Percentiles rank a stretch among this genome's conserved stretches.
These are phyloP conservation scores for Nemopilema nomurai DNA, from an alignment of 30 jellyfish, hydroid and myxozoan species.

Conservation along the genomic window DNA sequence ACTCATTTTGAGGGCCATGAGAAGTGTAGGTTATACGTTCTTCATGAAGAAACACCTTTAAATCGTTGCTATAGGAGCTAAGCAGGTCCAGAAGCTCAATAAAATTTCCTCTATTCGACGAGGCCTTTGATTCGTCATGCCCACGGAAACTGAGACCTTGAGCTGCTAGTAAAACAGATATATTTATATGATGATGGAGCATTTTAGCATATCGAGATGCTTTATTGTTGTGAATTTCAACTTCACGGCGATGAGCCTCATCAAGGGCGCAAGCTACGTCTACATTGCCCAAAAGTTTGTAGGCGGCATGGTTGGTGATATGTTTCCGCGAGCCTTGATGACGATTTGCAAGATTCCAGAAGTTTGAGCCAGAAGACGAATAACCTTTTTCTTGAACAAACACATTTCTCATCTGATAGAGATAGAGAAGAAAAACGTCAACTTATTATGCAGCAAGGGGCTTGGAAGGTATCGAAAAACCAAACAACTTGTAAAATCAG, in stretches of 20 bases:
- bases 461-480: too few relatives aligned
- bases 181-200: not conserved
- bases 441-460: too few relatives aligned
- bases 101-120: conserved; percentile 47
- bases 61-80: conserved; percentile 2
- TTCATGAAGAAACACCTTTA: not conserved
- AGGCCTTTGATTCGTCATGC: conserved; percentile 8
- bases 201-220: not conserved
- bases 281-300: not conserved
- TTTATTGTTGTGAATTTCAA: not conserved
- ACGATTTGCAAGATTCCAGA: too few relatives aligned
- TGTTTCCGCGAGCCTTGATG: too few relatives aligned
- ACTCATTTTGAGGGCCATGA: conserved; percentile 15
- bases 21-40: conserved; percentile 14
- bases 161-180: not conserved
- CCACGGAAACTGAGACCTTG: not conserved
- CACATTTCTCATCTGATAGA: too few relatives aligned
- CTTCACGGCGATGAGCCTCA: conserved; percentile 1
- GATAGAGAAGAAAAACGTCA: too few relatives aligned
- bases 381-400: too few relatives aligned
- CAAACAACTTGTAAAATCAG: too few relatives aligned
- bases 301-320: conserved; percentile 7
- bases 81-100: conserved; percentile 16
- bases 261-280: conserved; percentile 28
- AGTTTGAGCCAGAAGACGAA: too few relatives aligned